A percentile compares a stretch with the other conserved stretches of the same genome.
Conservation (phyloP, 2,797 vertebrate genomes). For the Lepilemur septentrionalis region DNA sequence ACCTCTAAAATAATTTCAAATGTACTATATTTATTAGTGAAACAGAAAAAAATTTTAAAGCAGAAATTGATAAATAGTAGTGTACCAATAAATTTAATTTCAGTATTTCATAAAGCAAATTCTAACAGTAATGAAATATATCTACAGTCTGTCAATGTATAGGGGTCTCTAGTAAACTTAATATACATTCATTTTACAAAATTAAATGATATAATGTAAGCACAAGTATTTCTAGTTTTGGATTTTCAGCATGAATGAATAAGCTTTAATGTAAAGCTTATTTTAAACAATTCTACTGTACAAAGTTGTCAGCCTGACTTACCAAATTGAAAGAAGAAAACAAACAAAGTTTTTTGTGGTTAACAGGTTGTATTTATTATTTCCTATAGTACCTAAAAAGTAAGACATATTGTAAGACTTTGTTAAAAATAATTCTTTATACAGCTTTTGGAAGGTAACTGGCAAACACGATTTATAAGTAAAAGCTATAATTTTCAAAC, state of each 20-base stretch:
- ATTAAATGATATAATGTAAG: background rate
- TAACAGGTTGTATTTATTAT: conserved; percentile 60
- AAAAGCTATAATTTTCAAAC: conserved; percentile 33
- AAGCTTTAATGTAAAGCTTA: background rate
- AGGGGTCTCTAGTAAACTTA: background rate
- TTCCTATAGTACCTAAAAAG: conserved; percentile 56
- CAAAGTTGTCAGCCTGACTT: background rate
- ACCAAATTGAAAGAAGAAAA: background rate
- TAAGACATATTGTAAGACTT: conserved; percentile 46
- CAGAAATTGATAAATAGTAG: background rate
- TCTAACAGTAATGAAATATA: background rate
- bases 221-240: background rate
- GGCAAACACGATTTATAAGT: background rate
- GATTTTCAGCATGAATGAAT: background rate
- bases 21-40: background rate
- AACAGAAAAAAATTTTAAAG: background rate
- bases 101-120: background rate
- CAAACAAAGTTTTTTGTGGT: background rate
- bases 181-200: background rate
- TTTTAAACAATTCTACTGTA: background rate
- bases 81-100: conserved; percentile 13
- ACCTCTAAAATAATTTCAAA: background rate
- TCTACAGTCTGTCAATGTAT: background rate
- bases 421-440: conserved; percentile 63
- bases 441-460: conserved; percentile 12